A percentile compares a stretch with the other conserved stretches of the same genome.
These are phyloP conservation scores for Zeuzera pyrina DNA, from an alignment of 2,888 invertebrate species.

Conservation along the genomic window DNA sequence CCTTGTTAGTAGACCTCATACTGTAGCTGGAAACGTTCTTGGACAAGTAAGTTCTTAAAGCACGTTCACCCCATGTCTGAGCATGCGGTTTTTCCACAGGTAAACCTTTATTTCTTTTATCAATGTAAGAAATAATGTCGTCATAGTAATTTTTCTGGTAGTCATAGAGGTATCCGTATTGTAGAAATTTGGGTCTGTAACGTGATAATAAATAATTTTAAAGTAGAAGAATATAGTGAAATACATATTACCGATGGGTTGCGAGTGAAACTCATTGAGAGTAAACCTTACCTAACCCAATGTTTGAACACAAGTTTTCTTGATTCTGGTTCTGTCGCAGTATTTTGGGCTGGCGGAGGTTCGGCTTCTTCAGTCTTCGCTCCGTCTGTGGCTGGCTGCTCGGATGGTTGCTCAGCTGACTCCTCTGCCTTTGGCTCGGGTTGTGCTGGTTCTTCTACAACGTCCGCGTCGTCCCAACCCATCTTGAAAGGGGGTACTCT, in stretches of 20 bases:
- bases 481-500: conserved; percentile 54
- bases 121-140: conserved; percentile 87
- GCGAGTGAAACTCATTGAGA: too few relatives aligned
- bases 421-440: conserved; percentile 32
- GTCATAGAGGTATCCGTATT: conserved; percentile 87
- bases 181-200: conserved; percentile 83
- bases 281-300: conserved; percentile 79
- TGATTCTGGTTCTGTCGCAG: conserved; percentile 68
- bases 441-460: conserved; percentile 47
- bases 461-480: conserved; percentile 71
- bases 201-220: too few relatives aligned
- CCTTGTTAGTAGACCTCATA: conserved; percentile 74
- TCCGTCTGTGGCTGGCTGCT: conserved; percentile 33
- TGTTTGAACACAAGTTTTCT: conserved; percentile 83
- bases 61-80: conserved; percentile 90
- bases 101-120: conserved; percentile 81
- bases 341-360: conserved; percentile 48
- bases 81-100: conserved; percentile 81
- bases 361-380: conserved; percentile 57
- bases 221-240: too few relatives aligned
- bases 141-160: conserved; percentile 91
- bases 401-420: conserved; percentile 22
- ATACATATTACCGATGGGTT: background rate
- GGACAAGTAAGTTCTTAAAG: conserved; percentile 78
- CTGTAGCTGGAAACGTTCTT: conserved; percentile 82